A percentile compares a stretch with the other conserved stretches of the same genome.
These are phyloP conservation scores for Microtus oregoni DNA, from an alignment of 2,113 vertebrate species.

Conservation along the genomic window DNA sequence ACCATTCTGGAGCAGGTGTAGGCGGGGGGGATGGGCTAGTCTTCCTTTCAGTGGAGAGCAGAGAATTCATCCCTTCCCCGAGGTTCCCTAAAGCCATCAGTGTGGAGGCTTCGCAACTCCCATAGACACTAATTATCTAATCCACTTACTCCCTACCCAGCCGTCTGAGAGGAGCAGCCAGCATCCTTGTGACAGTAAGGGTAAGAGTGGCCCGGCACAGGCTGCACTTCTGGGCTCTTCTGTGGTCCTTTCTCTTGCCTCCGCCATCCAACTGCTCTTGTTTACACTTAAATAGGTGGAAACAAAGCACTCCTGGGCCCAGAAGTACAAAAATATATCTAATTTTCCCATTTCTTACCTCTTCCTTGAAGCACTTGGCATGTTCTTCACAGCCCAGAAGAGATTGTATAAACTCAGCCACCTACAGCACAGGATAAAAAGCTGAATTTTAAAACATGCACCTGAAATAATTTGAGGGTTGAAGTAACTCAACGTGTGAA, in stretches of 20 bases:
- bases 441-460: slow-evolving; percentile 56
- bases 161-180: rapidly evolving
- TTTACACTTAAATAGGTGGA: not conserved
- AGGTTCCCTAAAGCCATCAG: too few relatives aligned
- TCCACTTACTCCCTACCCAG: not conserved
- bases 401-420: slow-evolving; percentile 89
- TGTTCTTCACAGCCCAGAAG: slow-evolving; percentile 90
- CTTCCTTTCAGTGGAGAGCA: not conserved
- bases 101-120: not conserved
- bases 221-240: not conserved
- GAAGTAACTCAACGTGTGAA: not conserved
- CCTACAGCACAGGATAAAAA: slow-evolving; percentile 73
- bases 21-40: too few relatives aligned
- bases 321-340: not conserved
- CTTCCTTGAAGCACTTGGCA: slow-evolving; percentile 89
- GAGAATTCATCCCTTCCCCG: not conserved
- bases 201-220: not conserved
- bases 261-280: not conserved
- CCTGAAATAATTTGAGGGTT: slow-evolving; percentile 51
- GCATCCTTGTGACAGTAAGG: not conserved
- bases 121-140: not conserved
- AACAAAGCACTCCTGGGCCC: not conserved
- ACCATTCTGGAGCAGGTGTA: not conserved
- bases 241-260: not conserved
- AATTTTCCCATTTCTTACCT: slow-evolving; percentile 83